Evolutionary conservation across 2,888 invertebrate genomes (phyloP).

Genomic region (Quadriops clusia): DNA sequence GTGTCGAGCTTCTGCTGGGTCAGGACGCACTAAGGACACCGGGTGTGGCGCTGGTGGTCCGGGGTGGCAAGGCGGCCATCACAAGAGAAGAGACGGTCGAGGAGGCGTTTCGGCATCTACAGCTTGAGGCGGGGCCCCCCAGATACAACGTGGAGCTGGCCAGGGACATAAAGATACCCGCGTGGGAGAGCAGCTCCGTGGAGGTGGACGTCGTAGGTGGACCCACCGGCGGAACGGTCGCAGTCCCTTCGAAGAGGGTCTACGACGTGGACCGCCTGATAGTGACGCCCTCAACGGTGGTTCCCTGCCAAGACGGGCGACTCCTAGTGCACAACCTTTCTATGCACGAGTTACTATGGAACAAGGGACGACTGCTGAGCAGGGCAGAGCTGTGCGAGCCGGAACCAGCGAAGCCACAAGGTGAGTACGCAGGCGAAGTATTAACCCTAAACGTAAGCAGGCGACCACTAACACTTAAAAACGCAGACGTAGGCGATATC

Average conservation of each 20-base stretch:
- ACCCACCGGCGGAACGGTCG: not conserved
- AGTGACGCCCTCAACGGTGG: not conserved
- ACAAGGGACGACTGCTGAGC: not conserved
- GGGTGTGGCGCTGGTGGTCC: constrained; percentile 5
- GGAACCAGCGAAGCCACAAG: not conserved
- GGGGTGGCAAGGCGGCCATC: constrained; percentile 5
- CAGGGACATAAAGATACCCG: not conserved
- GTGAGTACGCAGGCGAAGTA: not conserved
- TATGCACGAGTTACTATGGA: too few relatives aligned
- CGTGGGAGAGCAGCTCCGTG: not conserved
- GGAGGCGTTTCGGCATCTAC: too few relatives aligned
- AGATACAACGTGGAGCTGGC: constrained; percentile 1
- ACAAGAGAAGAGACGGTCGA: too few relatives aligned
- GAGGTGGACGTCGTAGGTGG: constrained; percentile 1
- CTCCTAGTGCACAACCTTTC: too few relatives aligned
- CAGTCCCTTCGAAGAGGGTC: too few relatives aligned
- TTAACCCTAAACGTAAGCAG: not conserved
- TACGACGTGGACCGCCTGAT: not conserved
- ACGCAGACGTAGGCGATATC: not conserved
- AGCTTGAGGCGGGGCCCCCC: too few relatives aligned
- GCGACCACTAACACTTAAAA: not conserved
- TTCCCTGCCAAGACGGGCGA: not conserved
- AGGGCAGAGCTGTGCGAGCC: not conserved
- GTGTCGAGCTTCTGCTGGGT: constrained; percentile 7
- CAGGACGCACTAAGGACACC: constrained; percentile 5